Percentiles rank a stretch among this genome's conserved stretches.
These are phyloP conservation scores for Leptinotarsa peninsularis DNA, from an alignment of 2,888 invertebrate species.

Conservation along the genomic window DNA sequence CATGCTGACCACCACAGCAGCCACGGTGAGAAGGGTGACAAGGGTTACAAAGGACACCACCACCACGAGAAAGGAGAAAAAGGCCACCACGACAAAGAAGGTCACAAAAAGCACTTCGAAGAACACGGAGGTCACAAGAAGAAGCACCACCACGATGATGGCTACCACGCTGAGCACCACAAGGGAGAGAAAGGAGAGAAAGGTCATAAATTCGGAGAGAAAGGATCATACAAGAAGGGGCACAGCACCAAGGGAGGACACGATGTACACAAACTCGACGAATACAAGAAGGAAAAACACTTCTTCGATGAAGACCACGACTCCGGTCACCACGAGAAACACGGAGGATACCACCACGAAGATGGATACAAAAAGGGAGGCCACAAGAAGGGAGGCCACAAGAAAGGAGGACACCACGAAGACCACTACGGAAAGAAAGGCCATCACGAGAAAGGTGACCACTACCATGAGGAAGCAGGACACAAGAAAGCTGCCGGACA, in stretches of 20 bases:
- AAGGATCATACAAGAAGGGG: conserved; percentile 85
- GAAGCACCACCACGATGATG: conserved; percentile 73
- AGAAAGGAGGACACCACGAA: conserved; percentile 80
- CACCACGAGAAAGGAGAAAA: conserved; percentile 74
- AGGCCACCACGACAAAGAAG: conserved; percentile 78
- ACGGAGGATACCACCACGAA: conserved; percentile 83
- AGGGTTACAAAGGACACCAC: conserved; percentile 76
- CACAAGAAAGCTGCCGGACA: conserved; percentile 84
- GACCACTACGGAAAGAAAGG: conserved; percentile 86
- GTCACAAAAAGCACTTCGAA: conserved; percentile 73
- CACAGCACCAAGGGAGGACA: conserved; percentile 88
- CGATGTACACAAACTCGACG: conserved; percentile 86
- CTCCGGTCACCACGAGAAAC: conserved; percentile 83
- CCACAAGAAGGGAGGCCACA: conserved; percentile 84
- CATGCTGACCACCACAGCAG: conserved; percentile 70
- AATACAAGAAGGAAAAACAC: conserved; percentile 87
- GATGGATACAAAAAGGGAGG: conserved; percentile 87
- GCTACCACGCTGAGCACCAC: conserved; percentile 75
- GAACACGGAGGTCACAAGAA: conserved; percentile 75
- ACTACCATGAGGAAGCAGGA: conserved; percentile 83
- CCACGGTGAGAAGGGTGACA: conserved; percentile 74
- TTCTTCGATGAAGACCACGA: conserved; percentile 89
- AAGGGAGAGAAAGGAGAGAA: conserved; percentile 78
- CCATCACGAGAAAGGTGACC: conserved; percentile 82
- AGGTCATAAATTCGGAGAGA: conserved; percentile 73